phyloP scores from a whole-genome alignment of 2,113 vertebrate species.

The Thermophis baileyi region DNA sequence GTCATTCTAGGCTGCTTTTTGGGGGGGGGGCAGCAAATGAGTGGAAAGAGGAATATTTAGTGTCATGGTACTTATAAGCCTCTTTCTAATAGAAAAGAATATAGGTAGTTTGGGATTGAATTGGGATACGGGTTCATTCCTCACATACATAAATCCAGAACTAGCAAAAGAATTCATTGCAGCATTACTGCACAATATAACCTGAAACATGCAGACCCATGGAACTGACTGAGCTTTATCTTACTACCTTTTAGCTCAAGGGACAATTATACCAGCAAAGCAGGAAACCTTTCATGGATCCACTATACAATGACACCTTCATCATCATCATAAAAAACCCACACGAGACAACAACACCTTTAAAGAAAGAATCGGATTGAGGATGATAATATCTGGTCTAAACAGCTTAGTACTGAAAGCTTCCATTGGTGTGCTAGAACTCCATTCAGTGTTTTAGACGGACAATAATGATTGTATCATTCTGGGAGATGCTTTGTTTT shows the following conservation, averaged over 20 bases:
- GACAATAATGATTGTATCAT: not conserved
- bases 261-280: not conserved
- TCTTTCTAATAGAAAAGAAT: not conserved
- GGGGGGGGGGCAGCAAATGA: not conserved
- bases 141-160: not conserved
- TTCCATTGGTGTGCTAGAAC: not conserved
- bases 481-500: not conserved
- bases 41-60: not conserved
- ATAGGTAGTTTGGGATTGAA: not conserved
- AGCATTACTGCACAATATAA: not conserved
- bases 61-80: not conserved
- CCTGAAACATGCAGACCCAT: not conserved
- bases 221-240: not conserved
- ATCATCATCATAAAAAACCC: not conserved
- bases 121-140: not conserved
- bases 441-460: not conserved
- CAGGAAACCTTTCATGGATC: not conserved
- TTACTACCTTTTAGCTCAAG: not conserved
- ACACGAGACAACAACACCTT: not conserved
- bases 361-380: not conserved
- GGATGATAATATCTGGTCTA: not conserved
- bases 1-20: not conserved
- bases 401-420: not conserved
- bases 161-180: not conserved
- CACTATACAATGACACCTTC: not conserved